Percentiles rank a stretch among this genome's conserved stretches.
These are phyloP conservation scores for Nyctibius grandis DNA, from an alignment of 2,797 vertebrate species.

Conservation along the genomic window DNA sequence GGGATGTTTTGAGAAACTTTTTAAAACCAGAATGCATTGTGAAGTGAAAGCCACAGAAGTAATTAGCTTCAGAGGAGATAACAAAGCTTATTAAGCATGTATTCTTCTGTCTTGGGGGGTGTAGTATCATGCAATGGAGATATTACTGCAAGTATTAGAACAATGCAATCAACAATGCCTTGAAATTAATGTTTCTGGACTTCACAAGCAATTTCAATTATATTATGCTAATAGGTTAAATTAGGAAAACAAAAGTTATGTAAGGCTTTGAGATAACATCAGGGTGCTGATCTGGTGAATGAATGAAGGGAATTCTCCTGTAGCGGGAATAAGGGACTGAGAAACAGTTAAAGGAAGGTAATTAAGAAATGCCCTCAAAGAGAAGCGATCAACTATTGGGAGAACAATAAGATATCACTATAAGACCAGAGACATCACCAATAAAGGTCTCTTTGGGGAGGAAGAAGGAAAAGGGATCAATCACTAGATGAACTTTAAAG, in stretches of 20 bases:
- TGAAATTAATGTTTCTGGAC: conserved; percentile 39
- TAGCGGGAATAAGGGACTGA: neutral
- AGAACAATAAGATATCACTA: neutral
- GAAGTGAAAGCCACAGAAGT: neutral
- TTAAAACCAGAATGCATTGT: neutral
- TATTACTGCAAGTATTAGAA: neutral
- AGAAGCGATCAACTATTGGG: neutral
- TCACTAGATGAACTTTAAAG: too few relatives aligned
- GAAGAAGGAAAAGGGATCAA: neutral
- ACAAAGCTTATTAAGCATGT: conserved; percentile 35
- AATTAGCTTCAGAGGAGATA: conserved; percentile 47
- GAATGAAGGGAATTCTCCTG: neutral
- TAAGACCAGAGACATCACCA: neutral
- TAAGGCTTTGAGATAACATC: neutral
- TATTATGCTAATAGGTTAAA: conserved; percentile 40
- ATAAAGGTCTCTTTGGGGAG: neutral
- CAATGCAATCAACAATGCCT: conserved; percentile 23
- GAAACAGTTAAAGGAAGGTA: neutral
- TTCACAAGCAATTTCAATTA: conserved; percentile 43
- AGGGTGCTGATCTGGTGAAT: neutral
- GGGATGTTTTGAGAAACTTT: neutral
- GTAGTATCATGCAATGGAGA: neutral
- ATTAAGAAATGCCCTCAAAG: neutral
- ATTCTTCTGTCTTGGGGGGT: conserved; percentile 4
- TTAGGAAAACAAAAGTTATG: conserved; percentile 13